Percentiles rank a stretch among this genome's conserved stretches.
These are phyloP conservation scores for Ptiloglossa arizonensis DNA, from an alignment of 1,140 invertebrate species.

Conservation along the genomic window DNA sequence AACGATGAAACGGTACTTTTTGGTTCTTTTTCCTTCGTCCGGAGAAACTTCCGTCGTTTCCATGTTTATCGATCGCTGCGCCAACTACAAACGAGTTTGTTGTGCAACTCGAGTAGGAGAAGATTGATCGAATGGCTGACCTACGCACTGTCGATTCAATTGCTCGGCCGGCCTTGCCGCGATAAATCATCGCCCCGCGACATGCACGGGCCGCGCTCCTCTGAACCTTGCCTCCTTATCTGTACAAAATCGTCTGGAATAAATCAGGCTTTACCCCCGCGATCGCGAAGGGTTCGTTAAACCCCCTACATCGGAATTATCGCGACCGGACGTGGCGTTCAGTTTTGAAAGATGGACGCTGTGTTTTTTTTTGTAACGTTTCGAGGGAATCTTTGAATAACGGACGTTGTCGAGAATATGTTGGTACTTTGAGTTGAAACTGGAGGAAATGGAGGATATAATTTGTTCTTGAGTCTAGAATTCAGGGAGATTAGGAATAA, in stretches of 20 bases:
- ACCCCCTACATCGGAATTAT: not conserved
- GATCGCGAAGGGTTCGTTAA: not conserved
- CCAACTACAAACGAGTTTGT: conserved; percentile 8
- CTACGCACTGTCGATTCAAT: conserved; percentile 48
- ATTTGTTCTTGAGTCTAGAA: no score
- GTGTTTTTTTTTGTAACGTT: no score
- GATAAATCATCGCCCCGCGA: conserved; percentile 34
- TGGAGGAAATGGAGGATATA: no score
- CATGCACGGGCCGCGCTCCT: not conserved
- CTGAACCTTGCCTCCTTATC: conserved; percentile 17
- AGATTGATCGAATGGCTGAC: conserved; percentile 42
- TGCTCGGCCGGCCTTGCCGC: not conserved
- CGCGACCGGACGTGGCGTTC: no score
- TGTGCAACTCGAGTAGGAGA: not conserved
- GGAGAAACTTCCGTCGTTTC: not conserved
- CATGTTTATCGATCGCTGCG: conserved; percentile 13
- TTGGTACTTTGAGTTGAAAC: no score
- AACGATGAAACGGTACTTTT: not conserved
- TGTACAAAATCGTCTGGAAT: conserved; percentile 12
- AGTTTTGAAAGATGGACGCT: no score
- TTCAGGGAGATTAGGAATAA: no score
- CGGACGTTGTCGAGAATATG: no score
- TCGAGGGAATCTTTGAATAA: no score
- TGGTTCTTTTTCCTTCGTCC: no score
- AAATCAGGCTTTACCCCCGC: not conserved